phyloP scores from a whole-genome alignment of 2,113 vertebrate genomes.

The Cairina moschata region DNA sequence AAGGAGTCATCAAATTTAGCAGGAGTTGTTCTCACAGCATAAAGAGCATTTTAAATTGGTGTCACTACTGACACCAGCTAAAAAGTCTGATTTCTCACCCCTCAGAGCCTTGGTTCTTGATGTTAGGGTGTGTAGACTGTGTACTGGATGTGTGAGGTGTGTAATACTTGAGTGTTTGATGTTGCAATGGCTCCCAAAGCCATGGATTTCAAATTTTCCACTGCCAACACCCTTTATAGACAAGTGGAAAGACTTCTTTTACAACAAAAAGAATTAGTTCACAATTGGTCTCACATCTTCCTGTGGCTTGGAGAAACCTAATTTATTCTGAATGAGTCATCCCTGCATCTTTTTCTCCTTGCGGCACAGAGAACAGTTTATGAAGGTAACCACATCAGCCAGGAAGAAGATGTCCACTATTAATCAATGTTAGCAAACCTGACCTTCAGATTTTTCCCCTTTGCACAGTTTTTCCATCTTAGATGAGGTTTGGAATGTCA shows the following conservation, averaged over 20 bases:
- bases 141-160: neutral
- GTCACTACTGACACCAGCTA: neutral
- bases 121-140: neutral
- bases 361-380: neutral
- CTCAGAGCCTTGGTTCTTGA: too few species aligned
- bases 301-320: neutral
- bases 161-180: neutral
- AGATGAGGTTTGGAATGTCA: neutral
- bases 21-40: neutral
- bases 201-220: neutral
- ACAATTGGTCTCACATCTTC: neutral
- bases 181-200: neutral
- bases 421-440: neutral
- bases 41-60: neutral
- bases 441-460: neutral
- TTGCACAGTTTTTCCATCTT: neutral
- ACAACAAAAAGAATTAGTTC: neutral
- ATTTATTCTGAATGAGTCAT: neutral
- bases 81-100: neutral
- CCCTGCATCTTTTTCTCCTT: neutral
- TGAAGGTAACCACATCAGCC: neutral
- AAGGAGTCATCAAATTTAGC: neutral
- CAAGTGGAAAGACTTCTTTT: neutral
- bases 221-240: neutral
- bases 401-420: neutral